These are phyloP conservation scores for Vesta saturnalis DNA, from an alignment of 2,888 invertebrate species.

Conservation along the genomic window DNA sequence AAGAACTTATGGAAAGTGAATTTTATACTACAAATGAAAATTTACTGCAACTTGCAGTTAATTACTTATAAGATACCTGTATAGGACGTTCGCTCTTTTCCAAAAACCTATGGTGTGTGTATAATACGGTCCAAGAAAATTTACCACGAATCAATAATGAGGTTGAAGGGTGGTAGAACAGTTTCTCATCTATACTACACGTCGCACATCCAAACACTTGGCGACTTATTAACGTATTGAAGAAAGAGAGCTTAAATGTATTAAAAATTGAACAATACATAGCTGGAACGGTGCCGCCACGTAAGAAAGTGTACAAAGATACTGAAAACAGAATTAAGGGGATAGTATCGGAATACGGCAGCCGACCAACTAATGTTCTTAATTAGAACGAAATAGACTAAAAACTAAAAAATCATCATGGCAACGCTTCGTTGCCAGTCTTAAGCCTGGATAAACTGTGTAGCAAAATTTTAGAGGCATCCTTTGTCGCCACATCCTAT, in stretches of 20 bases:
- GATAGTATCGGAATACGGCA: neutral
- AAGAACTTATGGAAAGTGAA: slow-evolving; percentile 17
- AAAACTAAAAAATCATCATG: no score
- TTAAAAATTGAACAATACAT: slow-evolving; percentile 5
- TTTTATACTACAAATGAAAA: slow-evolving; percentile 18
- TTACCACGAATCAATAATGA: neutral
- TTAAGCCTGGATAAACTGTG: no score
- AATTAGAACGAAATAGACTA: no score
- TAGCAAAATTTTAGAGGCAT: no score
- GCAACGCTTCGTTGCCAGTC: no score
- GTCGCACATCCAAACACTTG: slow-evolving; percentile 1
- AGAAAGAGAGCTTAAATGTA: slow-evolving; percentile 4
- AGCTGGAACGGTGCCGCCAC: neutral
- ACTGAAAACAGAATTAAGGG: slow-evolving; percentile 2
- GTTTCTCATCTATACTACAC: slow-evolving; percentile 1
- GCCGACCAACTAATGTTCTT: neutral
- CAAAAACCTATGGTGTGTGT: slow-evolving; percentile 10
- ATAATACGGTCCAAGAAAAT: neutral
- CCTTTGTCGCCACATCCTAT: no score
- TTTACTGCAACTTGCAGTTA: slow-evolving; percentile 14
- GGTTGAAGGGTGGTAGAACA: neutral
- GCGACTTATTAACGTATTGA: slow-evolving; percentile 3
- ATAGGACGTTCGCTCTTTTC: slow-evolving; percentile 19
- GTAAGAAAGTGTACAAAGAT: slow-evolving; percentile 6
- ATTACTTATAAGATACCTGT: slow-evolving; percentile 30